Conservation (phyloP, 92 coral and sea anemone genomes). For the Epizoanthus stellaris region DNA sequence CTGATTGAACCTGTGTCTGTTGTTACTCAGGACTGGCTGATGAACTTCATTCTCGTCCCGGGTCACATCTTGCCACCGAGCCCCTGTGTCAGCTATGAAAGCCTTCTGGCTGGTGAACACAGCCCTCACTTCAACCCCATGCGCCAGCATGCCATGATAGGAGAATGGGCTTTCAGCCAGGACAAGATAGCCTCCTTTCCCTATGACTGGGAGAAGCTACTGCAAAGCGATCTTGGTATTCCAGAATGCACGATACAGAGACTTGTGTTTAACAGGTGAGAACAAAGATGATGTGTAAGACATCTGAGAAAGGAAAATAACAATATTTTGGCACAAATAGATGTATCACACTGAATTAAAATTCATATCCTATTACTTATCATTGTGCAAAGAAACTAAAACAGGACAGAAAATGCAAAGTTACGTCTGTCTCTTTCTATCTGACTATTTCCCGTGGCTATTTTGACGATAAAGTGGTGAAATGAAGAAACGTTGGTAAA, state of each 20-base stretch:
- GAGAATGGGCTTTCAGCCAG: slow-evolving; percentile 89
- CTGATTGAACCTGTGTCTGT: not conserved
- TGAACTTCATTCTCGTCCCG: slow-evolving; percentile 85
- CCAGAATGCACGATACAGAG: slow-evolving; percentile 73
- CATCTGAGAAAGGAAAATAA: no score
- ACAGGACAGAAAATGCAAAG: no score
- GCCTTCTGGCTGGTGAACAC: slow-evolving; percentile 42
- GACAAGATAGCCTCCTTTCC: slow-evolving; percentile 91
- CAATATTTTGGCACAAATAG: no score
- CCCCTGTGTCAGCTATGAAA: slow-evolving; percentile 49
- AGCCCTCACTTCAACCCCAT: slow-evolving; percentile 68
- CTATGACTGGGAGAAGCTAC: slow-evolving; percentile 83
- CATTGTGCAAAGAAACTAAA: no score
- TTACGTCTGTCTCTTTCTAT: no score
- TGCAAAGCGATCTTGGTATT: slow-evolving; percentile 79
- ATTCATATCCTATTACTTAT: no score
- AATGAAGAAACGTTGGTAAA: no score
- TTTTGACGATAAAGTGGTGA: no score
- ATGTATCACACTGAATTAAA: no score
- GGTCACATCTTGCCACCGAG: slow-evolving; percentile 87
- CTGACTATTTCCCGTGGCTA: no score
- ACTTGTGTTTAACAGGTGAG: slow-evolving; percentile 79
- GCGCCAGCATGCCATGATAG: slow-evolving; percentile 78
- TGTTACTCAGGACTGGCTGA: slow-evolving; percentile 59
- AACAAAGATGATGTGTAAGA: not conserved